These are phyloP conservation scores for Tenualosa thibaudeaui DNA, from an alignment of 2,797 vertebrate species.

Conservation along the genomic window DNA sequence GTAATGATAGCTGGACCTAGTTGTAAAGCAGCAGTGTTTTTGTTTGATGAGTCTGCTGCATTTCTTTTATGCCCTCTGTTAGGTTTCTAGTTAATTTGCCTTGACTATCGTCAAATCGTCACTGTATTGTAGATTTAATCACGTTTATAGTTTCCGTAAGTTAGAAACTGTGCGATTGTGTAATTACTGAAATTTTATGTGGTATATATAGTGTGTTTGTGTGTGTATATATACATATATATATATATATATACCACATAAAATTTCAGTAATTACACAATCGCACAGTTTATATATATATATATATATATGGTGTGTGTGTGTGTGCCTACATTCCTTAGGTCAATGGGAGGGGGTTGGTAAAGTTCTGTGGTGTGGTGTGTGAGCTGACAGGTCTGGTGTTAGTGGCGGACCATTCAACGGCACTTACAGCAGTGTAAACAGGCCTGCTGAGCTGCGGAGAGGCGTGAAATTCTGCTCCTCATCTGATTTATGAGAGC, in stretches of 20 bases:
- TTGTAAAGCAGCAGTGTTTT: not conserved
- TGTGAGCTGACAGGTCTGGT: conserved; percentile 44
- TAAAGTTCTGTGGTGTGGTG: conserved; percentile 26
- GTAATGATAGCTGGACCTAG: not conserved
- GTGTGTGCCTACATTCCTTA: not conserved
- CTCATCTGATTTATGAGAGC: conserved; percentile 77
- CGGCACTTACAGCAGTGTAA: conserved; percentile 77
- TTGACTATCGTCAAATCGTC: not conserved
- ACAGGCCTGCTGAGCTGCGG: conserved; percentile 73
- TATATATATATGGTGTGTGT: not conserved
- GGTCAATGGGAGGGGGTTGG: not conserved
- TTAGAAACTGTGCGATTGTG: not conserved
- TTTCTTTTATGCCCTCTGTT: not conserved
- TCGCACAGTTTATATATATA: no score
- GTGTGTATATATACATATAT: no score
- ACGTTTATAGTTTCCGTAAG: not conserved
- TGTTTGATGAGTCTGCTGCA: not conserved
- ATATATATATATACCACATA: no score
- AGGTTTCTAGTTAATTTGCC: not conserved
- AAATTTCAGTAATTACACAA: no score
- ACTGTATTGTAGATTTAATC: not conserved
- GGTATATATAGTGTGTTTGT: conserved; percentile 9
- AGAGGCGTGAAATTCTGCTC: conserved; percentile 76
- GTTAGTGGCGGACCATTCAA: conserved; percentile 62
- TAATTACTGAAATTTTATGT: not conserved